These are phyloP conservation scores for Gasterosteus aculeatus DNA, from an alignment of 2,113 vertebrate species.

Conservation along the genomic window DNA sequence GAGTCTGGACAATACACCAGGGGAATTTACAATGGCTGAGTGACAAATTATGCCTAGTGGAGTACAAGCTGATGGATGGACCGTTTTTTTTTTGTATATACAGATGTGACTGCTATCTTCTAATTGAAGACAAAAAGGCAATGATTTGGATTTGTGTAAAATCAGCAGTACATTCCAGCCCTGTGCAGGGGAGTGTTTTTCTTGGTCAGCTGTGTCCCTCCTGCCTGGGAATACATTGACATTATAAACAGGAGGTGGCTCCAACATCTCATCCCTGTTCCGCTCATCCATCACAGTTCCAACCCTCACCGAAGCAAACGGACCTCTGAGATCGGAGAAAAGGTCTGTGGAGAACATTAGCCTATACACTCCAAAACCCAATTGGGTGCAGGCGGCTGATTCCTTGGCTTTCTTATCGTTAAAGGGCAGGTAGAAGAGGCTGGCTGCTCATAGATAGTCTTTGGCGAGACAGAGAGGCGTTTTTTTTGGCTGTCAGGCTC, in stretches of 20 bases:
- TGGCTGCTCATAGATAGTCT: conserved; percentile 24
- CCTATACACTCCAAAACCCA: conserved; percentile 15
- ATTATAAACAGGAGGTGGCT: conserved; percentile 71
- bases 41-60: conserved; percentile 40
- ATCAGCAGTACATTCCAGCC: conserved; percentile 39
- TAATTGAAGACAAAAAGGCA: conserved; percentile 31
- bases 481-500: conserved; percentile 45
- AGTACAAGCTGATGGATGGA: conserved; percentile 59
- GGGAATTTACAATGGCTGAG: conserved; percentile 30
- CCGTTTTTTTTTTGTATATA: conserved; percentile 23
- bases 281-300: conserved; percentile 47
- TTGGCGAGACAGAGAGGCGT: conserved; percentile 51
- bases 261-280: conserved; percentile 53
- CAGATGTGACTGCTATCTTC: conserved; percentile 28
- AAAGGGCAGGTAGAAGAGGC: conserved; percentile 29
- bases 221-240: conserved; percentile 65
- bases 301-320: conserved; percentile 47
- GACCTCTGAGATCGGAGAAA: conserved; percentile 45
- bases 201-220: conserved; percentile 44
- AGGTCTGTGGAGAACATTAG: conserved; percentile 28
- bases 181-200: conserved; percentile 39
- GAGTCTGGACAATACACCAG: conserved; percentile 45
- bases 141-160: conserved; percentile 47
- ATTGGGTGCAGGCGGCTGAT: conserved; percentile 27
- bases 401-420: conserved; percentile 23